Base-by-base conservation (phyloP, 1,140 invertebrate genomes). In the Pantala flavescens region DNA sequence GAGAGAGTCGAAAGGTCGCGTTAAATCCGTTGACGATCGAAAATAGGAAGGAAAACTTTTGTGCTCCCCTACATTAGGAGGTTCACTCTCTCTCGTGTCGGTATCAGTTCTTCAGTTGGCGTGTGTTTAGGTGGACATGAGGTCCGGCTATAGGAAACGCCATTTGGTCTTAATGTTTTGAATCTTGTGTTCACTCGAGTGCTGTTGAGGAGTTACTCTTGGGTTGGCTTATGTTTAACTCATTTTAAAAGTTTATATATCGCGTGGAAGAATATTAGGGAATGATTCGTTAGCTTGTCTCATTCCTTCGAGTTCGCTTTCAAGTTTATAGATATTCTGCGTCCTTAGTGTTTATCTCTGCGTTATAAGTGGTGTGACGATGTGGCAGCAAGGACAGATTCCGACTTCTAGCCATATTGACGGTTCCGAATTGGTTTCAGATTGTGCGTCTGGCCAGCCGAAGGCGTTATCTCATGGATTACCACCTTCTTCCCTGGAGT, bases 391-490 rank as follows among this genome's bases (percentile, higher is more conserved):
- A 71, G 72, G 75, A 72, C 73, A 75, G 73, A 75, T 73, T 72
- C 72, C 75, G 11, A 70, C 73, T 71, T 23, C 72, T 74, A 72
- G 75, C 75, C 72, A 73, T 76, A 74, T 76, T 76, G 75, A 76
- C 75, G 73, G 74, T 74, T 24, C 70, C 71, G 73, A 77, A 42
- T 77, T 76, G 75, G 75, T 77, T 77, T 74, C 76, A 77, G 76
- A 76, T 76, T 74, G 76, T 77, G 75, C 73, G 74, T 76, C 76
- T 76, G 75, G 71, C 43, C 75, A 72, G 43, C 74, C 72, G 9
- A 21, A 55, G 70, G 74, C 55, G 23, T 74, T 72, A 23, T 55
- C 72, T 21, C 76, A 75, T 77, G 76, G 76, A 76, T 55, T 76
- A 24, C 71, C 71, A 10, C 36, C 73, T 49, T 5, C 28, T 36